Evolutionary conservation across 2,113 vertebrate genomes (phyloP), one percentile per base, ranked within the genome.

Genomic region (Nothoprocta pentlandii): DNA sequence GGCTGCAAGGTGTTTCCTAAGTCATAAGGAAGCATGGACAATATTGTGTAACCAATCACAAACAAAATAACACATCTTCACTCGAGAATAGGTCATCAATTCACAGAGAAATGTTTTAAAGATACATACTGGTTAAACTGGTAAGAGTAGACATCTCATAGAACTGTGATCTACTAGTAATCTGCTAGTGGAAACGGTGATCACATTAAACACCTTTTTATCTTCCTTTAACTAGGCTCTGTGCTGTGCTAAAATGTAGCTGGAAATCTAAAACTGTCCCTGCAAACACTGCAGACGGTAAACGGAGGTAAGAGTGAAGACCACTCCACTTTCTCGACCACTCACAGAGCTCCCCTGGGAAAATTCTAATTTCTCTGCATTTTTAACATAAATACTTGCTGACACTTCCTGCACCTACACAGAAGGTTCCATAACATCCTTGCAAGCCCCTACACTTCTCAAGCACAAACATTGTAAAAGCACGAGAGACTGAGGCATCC

Each of bases 161-260:
- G 66, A 81, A 67, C 22, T 0, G 0, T 5, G 32, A 56, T 2
- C 41, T 17, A 17, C 17, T 49, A 49, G 32, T 17, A 70, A 32
- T 62, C 64, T 78, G 32, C 17, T 61, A 12, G 16, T 80, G 23
- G 71, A 90, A 87, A 58, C 2, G 1, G 15, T 42, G 41, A 23
- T n/a, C 74, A 19, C 32, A 62, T 81, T 49, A 78, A 74, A 84
- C 0, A 0, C 21, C 44, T 12, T 73, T 75, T 56, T 69, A 71
- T n/a, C 7, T 61, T 10, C 10, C 39, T 54, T 80, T 13, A 53
- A 19, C 58, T 6, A 5, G 26, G 12, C 20, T 15, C 62, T 7
- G 58, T 3, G 30, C 6, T 1, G 8, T 54, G 49, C 12, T 0
- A 0, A 54, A 71, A 44, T 12, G 15, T 11, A 17, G 26, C 22